A percentile compares a stretch with the other conserved stretches of the same genome.
Evolutionary conservation across 2,888 invertebrate species (phyloP).

Genomic region (Caenorhabditis sp.): DNA sequence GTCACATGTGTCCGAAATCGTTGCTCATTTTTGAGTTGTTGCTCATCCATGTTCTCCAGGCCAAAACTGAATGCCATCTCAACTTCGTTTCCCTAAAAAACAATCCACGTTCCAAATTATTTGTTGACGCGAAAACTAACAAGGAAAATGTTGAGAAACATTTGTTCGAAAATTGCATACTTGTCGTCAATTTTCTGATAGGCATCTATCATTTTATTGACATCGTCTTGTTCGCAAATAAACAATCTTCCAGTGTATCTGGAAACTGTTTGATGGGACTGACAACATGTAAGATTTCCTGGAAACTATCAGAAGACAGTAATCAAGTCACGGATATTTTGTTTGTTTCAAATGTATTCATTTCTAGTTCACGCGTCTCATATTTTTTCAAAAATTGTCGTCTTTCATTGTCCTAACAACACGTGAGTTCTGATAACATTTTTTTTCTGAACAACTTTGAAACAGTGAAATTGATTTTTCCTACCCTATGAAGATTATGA

Average conservation of each 20-base stretch:
- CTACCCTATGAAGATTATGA: no score
- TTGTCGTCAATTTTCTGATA: conserved; percentile 64
- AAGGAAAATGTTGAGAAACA: conserved; percentile 63
- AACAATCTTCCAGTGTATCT: conserved; percentile 61
- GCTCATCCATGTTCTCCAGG: conserved; percentile 57
- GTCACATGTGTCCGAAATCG: conserved; percentile 62
- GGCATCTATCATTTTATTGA: conserved; percentile 54
- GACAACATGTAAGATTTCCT: background rate
- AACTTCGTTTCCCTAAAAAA: conserved; percentile 60
- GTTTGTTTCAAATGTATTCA: no score
- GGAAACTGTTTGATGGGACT: background rate
- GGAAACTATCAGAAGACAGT: background rate
- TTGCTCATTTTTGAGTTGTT: conserved; percentile 52
- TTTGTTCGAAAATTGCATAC: conserved; percentile 60
- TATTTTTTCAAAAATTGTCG: no score
- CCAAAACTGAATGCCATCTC: conserved; percentile 64
- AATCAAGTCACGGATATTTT: no score
- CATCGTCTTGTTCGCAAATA: conserved; percentile 62
- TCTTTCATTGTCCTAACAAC: no score
- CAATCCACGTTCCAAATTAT: no score
- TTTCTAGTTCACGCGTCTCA: no score
- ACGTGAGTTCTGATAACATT: no score
- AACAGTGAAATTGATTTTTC: no score
- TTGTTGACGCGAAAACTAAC: conserved; percentile 32
- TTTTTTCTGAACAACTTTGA: no score